Evolutionary conservation across 2,888 invertebrate species (phyloP).

Genomic region (Xanthostigma xanthostigma): DNA sequence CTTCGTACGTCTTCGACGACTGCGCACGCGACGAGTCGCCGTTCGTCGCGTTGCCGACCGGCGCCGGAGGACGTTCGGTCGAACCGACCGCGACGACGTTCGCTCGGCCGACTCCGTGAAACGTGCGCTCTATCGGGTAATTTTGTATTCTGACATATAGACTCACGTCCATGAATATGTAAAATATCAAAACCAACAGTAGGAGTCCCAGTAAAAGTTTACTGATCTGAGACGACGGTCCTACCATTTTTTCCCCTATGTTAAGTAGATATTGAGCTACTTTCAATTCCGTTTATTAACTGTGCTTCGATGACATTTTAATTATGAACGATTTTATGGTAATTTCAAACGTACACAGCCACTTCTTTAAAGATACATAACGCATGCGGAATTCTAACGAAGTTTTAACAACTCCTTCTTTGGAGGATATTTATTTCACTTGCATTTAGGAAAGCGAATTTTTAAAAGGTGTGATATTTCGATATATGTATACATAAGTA

Average conservation of each 20-base stretch:
- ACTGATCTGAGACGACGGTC: constrained; percentile 57
- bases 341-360: not conserved
- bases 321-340: not conserved
- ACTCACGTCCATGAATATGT: constrained; percentile 56
- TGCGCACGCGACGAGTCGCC: too few species aligned
- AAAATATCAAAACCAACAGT: constrained; percentile 42
- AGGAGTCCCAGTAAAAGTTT: constrained; percentile 47
- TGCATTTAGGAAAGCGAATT: too few species aligned
- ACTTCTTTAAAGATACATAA: too few species aligned
- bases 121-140: constrained; percentile 42
- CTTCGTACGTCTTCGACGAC: constrained; percentile 28
- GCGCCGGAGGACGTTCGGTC: constrained; percentile 18
- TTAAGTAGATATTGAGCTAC: not conserved
- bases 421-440: too few species aligned
- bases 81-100: constrained; percentile 1
- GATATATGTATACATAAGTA: too few species aligned
- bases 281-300: not conserved
- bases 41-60: constrained; percentile 11
- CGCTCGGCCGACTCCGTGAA: constrained; percentile 22
- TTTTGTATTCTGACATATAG: constrained; percentile 55
- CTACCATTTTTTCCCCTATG: constrained; percentile 37
- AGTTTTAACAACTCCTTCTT: too few species aligned
- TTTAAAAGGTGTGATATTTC: too few species aligned
- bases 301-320: not conserved
- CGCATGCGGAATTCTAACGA: too few species aligned